Percentiles rank a stretch among this genome's conserved stretches.
Evolutionary conservation across 2,888 invertebrate genomes (phyloP).

Genomic region (Apotomis betuletana): DNA sequence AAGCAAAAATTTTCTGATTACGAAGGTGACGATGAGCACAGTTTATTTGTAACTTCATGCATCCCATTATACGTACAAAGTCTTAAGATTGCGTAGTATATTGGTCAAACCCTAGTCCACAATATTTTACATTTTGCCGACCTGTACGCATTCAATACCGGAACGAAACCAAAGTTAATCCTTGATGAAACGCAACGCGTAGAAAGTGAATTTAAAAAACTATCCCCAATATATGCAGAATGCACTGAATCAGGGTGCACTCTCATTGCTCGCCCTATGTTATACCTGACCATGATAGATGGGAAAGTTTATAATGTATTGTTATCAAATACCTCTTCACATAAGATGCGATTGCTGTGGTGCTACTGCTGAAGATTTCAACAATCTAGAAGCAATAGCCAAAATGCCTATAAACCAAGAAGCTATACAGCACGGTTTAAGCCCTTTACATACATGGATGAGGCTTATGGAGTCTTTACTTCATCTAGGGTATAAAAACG

Average conservation of each 20-base stretch:
- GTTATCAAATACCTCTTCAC: neutral
- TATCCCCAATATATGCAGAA: neutral
- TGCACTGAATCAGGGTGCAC: neutral
- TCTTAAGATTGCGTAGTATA: no score
- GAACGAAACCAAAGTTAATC: conserved; percentile 5
- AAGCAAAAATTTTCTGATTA: neutral
- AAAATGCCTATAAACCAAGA: neutral
- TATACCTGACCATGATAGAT: neutral
- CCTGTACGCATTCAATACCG: neutral
- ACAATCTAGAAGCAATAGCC: neutral
- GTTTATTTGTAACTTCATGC: neutral
- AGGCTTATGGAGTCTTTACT: neutral
- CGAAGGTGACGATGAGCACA: neutral
- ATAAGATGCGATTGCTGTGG: neutral
- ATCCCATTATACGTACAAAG: no score
- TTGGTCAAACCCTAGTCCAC: neutral
- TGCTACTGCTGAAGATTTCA: neutral
- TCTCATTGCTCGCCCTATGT: neutral
- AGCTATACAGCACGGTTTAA: neutral
- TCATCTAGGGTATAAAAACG: neutral
- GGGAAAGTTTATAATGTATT: neutral
- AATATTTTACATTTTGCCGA: no score
- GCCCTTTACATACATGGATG: neutral
- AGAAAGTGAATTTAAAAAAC: neutral
- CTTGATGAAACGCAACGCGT: neutral